Evolutionary conservation across 2,888 invertebrate genomes (phyloP), one percentile per base, ranked within the genome.

Genomic region (Serrognathus titanus): DNA sequence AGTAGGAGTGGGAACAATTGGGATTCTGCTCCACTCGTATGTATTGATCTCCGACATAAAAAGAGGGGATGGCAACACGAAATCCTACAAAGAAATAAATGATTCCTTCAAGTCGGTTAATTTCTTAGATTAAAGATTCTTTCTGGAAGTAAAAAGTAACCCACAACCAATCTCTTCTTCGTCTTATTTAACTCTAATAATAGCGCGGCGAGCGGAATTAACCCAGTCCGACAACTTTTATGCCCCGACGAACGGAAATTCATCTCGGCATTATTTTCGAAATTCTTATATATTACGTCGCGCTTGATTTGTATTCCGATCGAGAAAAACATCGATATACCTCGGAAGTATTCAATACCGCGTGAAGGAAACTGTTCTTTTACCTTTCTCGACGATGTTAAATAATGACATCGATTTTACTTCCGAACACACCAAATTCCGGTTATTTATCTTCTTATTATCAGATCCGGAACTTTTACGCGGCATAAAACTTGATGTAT

Each of bases 381-480:
- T 48, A 51, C 36, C 50, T 20, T 39, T 48, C 49, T 12, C n/a
- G 43, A 52, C 57, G 63, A 63, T 64, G 60, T 60, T 65, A 65
- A 66, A 63, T 64, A 64, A 66, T 66, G 56, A 63, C 51, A 51
- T 55, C 63, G 62, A 65, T 63, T 64, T 61, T 56, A 59, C 62
- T 62, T 62, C 53, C 51, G 54, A 65, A 65, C 66, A 57, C 63
- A 53, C 62, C 51, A 60, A 64, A 66, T 66, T 60, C 61, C 57
- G 49, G 50, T 54, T 59, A 66, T 66, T 60, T 60, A 55, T 66
- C 65, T 64, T 63, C 57, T 58, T 58, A 62, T 62, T 62, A 62
- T 60, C 62, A 53, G 50, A 55, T 47, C 55, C 41, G 43, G 45
- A 51, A 55, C 16, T 51, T 53, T 48, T 43, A 48, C 49, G 16